phyloP scores from a whole-genome alignment of 92 coral and sea anemone genomes.

The Metridium senile region DNA sequence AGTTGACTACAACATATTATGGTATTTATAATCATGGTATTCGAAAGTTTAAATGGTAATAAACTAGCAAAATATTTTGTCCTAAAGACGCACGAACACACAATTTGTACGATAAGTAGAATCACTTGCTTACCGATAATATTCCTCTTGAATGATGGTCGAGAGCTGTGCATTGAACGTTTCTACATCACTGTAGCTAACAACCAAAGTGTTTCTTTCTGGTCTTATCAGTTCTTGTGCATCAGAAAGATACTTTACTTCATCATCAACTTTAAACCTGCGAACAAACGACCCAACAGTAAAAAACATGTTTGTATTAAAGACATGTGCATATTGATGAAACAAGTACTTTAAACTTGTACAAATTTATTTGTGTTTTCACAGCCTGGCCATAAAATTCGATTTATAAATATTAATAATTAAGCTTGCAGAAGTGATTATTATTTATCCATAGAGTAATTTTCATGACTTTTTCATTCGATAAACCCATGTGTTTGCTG shows the following conservation, averaged over 20 bases:
- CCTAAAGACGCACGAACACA: too few species aligned
- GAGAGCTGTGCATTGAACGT: slow-evolving; percentile 80
- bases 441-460: not conserved
- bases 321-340: not conserved
- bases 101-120: too few species aligned
- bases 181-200: slow-evolving; percentile 93
- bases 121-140: slow-evolving; percentile 86
- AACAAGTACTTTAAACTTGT: not conserved
- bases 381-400: too few species aligned
- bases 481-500: slow-evolving; percentile 22
- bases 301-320: not conserved
- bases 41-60: too few species aligned
- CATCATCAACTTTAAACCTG: slow-evolving; percentile 91
- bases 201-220: slow-evolving; percentile 93
- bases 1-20: too few species aligned
- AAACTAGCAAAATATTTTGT: too few species aligned
- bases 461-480: not conserved
- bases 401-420: too few species aligned
- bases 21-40: too few species aligned
- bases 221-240: slow-evolving; percentile 95
- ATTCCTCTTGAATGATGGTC: slow-evolving; percentile 91
- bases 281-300: not conserved
- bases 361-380: not conserved
- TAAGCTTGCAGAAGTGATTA: too few species aligned
- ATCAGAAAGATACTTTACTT: slow-evolving; percentile 88